Evolutionary conservation across 2,797 vertebrate genomes (phyloP).

Genomic region (Rhincodon typus): DNA sequence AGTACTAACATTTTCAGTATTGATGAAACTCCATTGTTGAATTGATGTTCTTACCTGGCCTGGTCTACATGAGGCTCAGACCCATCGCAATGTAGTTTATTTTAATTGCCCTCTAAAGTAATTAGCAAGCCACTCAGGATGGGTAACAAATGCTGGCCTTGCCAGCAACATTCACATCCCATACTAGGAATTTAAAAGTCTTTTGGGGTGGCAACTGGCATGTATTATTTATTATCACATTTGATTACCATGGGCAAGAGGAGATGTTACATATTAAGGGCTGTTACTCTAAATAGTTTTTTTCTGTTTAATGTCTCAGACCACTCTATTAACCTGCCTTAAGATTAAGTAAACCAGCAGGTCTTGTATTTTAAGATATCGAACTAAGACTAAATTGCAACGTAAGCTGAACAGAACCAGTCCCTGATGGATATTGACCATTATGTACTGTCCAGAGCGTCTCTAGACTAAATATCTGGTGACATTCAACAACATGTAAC

Average conservation of each 20-base stretch:
- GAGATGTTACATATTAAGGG: background rate
- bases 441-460: background rate
- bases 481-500: background rate
- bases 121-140: too few species aligned
- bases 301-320: background rate
- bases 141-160: too few species aligned
- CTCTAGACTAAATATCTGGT: background rate
- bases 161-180: too few species aligned
- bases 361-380: too few species aligned
- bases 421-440: background rate
- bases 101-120: too few species aligned
- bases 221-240: background rate
- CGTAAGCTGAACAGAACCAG: background rate
- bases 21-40: background rate
- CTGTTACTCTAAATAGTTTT: background rate
- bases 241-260: background rate
- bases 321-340: background rate
- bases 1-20: background rate
- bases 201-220: background rate
- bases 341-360: background rate
- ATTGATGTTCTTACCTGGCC: background rate
- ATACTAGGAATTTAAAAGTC: too few species aligned
- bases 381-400: background rate
- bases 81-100: too few species aligned
- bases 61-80: too few species aligned